A percentile compares a stretch with the other conserved stretches of the same genome.
Conservation (phyloP, 2,888 invertebrate genomes). For the Perizoma affinitatum region DNA sequence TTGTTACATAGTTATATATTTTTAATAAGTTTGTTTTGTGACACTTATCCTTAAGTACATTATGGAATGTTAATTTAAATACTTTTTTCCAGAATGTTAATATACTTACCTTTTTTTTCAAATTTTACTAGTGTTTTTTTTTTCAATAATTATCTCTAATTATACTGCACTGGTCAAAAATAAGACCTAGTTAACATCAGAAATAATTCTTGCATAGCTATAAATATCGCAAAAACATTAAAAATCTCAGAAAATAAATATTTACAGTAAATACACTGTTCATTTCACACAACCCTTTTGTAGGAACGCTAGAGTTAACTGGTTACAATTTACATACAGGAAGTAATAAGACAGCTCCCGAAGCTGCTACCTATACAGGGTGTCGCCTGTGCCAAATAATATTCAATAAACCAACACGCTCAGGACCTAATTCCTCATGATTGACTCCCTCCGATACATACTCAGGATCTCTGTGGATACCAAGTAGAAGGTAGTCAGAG, state of each 20-base stretch:
- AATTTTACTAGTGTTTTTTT: neutral
- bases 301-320: slow-evolving; percentile 21
- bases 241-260: slow-evolving; percentile 24
- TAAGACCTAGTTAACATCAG: too few relatives aligned
- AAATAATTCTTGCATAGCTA: too few relatives aligned
- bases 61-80: slow-evolving; percentile 16
- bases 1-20: neutral
- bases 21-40: neutral
- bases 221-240: slow-evolving; percentile 4
- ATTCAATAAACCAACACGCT: too few relatives aligned
- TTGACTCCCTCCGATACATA: too few relatives aligned
- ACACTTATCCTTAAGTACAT: slow-evolving; percentile 9
- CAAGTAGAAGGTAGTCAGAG: too few relatives aligned
- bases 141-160: slow-evolving; percentile 1
- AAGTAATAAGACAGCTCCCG: too few relatives aligned
- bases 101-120: too few relatives aligned
- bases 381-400: too few relatives aligned
- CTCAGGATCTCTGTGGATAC: too few relatives aligned
- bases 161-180: neutral
- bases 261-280: slow-evolving; percentile 20
- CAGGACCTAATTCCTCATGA: too few relatives aligned
- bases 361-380: too few relatives aligned
- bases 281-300: slow-evolving; percentile 20
- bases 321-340: slow-evolving; percentile 2
- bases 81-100: too few relatives aligned